Evolutionary conservation across 2,888 invertebrate genomes (phyloP).

Genomic region (Chrysolina haemoptera): DNA sequence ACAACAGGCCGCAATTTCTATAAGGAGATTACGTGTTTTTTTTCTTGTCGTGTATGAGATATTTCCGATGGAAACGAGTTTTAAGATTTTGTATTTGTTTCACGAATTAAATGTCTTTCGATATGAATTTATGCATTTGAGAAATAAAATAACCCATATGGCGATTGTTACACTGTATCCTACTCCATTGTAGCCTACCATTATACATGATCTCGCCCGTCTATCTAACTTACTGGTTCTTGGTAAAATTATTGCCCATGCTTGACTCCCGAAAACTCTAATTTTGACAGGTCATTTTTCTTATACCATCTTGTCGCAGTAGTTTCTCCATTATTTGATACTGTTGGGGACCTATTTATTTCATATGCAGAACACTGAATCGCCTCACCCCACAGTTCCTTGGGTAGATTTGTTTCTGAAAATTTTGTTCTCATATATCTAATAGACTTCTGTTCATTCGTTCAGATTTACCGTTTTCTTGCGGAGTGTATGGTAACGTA

Average conservation of each 20-base stretch:
- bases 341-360: constrained; percentile 32
- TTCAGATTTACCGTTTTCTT: constrained; percentile 53
- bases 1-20: too few relatives aligned
- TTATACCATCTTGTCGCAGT: constrained; percentile 48
- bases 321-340: constrained; percentile 39
- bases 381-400: constrained; percentile 47
- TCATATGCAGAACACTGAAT: too few relatives aligned
- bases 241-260: constrained; percentile 50
- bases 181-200: constrained; percentile 50
- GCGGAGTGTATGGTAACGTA: constrained; percentile 50
- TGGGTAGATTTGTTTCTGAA: constrained; percentile 49
- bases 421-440: constrained; percentile 51
- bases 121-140: too few relatives aligned
- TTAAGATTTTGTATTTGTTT: too few relatives aligned
- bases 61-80: too few relatives aligned
- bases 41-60: too few relatives aligned
- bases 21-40: too few relatives aligned
- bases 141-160: too few relatives aligned
- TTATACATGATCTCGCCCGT: constrained; percentile 45
- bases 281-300: constrained; percentile 48
- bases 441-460: constrained; percentile 54
- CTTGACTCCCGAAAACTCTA: constrained; percentile 53
- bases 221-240: constrained; percentile 50
- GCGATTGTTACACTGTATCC: too few relatives aligned
- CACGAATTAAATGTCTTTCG: too few relatives aligned